Evolutionary conservation across 2,797 vertebrate genomes (phyloP).

Genomic region (Sparidentex hasta): DNA sequence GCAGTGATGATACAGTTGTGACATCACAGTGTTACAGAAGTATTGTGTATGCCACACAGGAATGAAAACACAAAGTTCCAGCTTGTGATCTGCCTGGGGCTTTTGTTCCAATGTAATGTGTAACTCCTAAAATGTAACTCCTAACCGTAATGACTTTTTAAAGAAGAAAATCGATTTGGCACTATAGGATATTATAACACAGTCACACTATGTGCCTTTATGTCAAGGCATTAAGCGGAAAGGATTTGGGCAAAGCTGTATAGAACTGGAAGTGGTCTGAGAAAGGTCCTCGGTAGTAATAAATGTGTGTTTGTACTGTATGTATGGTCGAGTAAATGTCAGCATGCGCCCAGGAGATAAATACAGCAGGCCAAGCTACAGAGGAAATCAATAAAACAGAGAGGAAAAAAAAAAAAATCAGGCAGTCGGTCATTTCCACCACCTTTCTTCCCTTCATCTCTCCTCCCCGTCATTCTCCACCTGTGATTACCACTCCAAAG

Average conservation of each 20-base stretch:
- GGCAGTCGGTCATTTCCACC: constrained; percentile 35
- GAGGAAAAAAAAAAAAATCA: constrained; percentile 1
- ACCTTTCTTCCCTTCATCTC: constrained; percentile 41
- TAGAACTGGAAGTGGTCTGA: constrained; percentile 9
- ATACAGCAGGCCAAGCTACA: constrained; percentile 40
- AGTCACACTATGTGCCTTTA: constrained; percentile 6
- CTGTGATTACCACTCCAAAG: constrained; percentile 59
- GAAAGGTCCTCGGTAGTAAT: constrained; percentile 26
- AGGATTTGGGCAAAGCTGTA: constrained; percentile 17
- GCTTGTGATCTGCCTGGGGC: background rate
- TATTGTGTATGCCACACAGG: no score
- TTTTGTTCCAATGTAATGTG: no score
- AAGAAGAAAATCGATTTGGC: background rate
- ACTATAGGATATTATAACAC: background rate
- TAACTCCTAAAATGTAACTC: background rate
- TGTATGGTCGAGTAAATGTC: constrained; percentile 53
- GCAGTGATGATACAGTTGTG: no score
- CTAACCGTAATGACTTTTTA: constrained; percentile 5
- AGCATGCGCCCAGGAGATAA: constrained; percentile 60
- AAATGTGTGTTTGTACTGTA: constrained; percentile 53
- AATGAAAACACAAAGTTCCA: no score
- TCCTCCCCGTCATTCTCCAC: constrained; percentile 51
- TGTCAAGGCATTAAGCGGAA: constrained; percentile 15
- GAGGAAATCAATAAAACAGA: constrained; percentile 59
- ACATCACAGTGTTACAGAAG: no score